Conservation (phyloP, 30 jellyfish, hydroid and myxozoan genomes). For the Hydractinia echinata region DNA sequence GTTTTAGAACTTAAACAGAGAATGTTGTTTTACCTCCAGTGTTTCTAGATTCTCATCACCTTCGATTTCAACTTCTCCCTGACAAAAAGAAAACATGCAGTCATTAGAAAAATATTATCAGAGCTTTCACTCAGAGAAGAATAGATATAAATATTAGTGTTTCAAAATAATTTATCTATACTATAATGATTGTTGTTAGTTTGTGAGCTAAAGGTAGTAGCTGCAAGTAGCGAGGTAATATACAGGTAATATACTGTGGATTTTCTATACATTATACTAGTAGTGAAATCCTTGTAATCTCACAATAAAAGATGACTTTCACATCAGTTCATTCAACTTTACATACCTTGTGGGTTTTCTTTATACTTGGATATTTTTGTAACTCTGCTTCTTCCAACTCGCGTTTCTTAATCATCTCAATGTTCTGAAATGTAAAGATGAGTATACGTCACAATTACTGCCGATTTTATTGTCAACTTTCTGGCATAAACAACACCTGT, state of each 20-base stretch:
- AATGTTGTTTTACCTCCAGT: constrained; percentile 41
- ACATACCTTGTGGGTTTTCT: constrained; percentile 93
- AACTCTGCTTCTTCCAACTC: constrained; percentile 84
- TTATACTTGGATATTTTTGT: constrained; percentile 47
- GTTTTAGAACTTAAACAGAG: no score
- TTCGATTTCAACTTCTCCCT: constrained; percentile 95
- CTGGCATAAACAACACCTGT: no score
- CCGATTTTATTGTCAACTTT: no score
- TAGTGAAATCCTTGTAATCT: not conserved
- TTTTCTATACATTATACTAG: no score
- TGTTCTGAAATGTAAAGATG: constrained; percentile 52
- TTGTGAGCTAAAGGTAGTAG: no score
- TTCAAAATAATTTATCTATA: no score
- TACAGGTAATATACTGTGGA: no score
- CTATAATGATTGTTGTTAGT: no score
- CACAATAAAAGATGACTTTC: not conserved
- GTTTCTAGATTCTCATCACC: constrained; percentile 50
- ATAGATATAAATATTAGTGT: no score
- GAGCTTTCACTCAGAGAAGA: no score
- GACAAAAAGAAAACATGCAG: not conserved
- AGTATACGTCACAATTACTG: not conserved
- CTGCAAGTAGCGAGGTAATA: no score
- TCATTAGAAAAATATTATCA: no score
- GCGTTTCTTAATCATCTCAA: constrained; percentile 87
- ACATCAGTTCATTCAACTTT: not conserved